A percentile compares a stretch with the other conserved stretches of the same genome.
These are phyloP conservation scores for Saxidomus purpurata DNA, from an alignment of 1,140 invertebrate species.

Conservation along the genomic window DNA sequence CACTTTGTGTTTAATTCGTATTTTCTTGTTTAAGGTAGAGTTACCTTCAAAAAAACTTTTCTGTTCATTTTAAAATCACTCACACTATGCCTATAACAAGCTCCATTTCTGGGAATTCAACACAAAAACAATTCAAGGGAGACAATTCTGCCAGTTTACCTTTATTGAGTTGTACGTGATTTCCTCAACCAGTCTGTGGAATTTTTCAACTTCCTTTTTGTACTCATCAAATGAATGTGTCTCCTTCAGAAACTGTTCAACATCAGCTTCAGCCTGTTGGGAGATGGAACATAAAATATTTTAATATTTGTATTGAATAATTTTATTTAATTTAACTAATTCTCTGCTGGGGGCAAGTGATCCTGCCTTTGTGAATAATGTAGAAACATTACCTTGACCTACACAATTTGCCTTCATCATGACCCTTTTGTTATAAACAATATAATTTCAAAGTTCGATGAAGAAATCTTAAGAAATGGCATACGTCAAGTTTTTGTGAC, in stretches of 20 bases:
- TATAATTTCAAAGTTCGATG: too few relatives aligned
- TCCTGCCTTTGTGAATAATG: too few relatives aligned
- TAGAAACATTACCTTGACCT: too few relatives aligned
- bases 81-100: not conserved
- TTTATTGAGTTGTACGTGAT: slow-evolving; percentile 85
- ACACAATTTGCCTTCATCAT: too few relatives aligned
- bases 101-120: not conserved
- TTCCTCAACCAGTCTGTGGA: slow-evolving; percentile 84
- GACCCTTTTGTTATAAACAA: too few relatives aligned
- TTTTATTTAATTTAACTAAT: too few relatives aligned
- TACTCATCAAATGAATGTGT: slow-evolving; percentile 86
- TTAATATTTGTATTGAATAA: not conserved
- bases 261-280: slow-evolving; percentile 87
- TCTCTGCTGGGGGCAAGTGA: too few relatives aligned
- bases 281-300: not conserved
- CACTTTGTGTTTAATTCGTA: too few relatives aligned
- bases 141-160: slow-evolving; percentile 67
- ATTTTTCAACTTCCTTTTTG: slow-evolving; percentile 85
- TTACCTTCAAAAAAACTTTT: not conserved
- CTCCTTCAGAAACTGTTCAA: slow-evolving; percentile 90
- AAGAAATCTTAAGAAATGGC: too few relatives aligned
- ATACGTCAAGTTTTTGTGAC: too few relatives aligned
- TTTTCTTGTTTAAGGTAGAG: too few relatives aligned
- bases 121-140: slow-evolving; percentile 17
- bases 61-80: not conserved